phyloP scores from a whole-genome alignment of 1,140 invertebrate species.

The Phocides pigmalion region DNA sequence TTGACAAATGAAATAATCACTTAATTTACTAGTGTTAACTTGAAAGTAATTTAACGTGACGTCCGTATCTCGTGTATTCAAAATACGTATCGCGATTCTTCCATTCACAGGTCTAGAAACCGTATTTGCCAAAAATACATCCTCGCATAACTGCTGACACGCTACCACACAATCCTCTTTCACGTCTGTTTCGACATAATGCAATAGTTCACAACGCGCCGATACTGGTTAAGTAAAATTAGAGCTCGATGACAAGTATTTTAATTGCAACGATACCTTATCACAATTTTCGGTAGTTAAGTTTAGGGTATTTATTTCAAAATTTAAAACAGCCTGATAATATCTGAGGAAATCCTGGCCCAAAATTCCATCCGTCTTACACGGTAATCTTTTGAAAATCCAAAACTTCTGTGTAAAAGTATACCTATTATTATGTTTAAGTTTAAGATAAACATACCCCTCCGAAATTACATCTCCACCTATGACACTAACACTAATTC shows the following conservation, averaged over 20 bases:
- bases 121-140: conserved; percentile 6
- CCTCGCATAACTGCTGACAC: conserved; percentile 4
- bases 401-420: conserved; percentile 10
- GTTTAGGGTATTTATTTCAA: conserved; percentile 3
- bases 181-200: not conserved
- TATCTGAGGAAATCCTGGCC: conserved; percentile 11
- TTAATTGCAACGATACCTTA: not conserved
- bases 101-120: conserved; percentile 1
- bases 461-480: conserved; percentile 4
- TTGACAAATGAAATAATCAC: conserved; percentile 14
- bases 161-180: not conserved
- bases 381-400: conserved; percentile 4
- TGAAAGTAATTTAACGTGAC: not conserved
- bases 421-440: conserved; percentile 1
- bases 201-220: not conserved
- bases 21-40: not conserved
- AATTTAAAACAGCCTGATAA: conserved; percentile 2
- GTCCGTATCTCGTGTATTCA: not conserved
- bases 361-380: conserved; percentile 9
- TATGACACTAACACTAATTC: not conserved
- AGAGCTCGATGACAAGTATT: not conserved
- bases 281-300: not conserved
- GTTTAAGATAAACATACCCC: conserved; percentile 7
- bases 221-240: not conserved
- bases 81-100: not conserved